A percentile compares a stretch with the other conserved stretches of the same genome.
phyloP scores from a whole-genome alignment of 2,888 invertebrate species.

The Lycophotia porphyrea region DNA sequence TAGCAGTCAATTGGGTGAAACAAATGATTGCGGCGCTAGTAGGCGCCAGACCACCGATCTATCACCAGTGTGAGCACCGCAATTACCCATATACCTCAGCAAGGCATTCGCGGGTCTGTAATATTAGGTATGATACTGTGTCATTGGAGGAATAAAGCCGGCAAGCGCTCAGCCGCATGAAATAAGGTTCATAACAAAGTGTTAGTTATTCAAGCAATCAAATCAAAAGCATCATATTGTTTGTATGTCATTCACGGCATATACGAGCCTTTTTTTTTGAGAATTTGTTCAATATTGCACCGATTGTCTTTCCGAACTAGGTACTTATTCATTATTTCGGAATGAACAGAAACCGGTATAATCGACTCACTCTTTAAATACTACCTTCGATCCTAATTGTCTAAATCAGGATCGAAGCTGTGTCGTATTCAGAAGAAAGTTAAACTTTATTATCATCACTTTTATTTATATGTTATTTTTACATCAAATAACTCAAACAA shows the following conservation, averaged over 20 bases:
- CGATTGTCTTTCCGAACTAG: neutral
- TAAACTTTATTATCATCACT: neutral
- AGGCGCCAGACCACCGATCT: constrained; percentile 48
- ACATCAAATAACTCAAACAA: neutral
- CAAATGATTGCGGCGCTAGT: constrained; percentile 59
- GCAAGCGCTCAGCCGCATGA: constrained; percentile 19
- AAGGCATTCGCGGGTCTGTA: constrained; percentile 56
- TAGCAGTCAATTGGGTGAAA: constrained; percentile 61
- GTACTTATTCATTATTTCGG: neutral
- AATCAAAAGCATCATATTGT: constrained; percentile 43
- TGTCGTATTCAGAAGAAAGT: neutral
- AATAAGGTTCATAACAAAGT: constrained; percentile 46
- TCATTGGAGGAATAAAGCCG: constrained; percentile 50
- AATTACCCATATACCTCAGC: constrained; percentile 63
- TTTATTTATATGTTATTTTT: neutral
- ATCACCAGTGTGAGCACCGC: constrained; percentile 55
- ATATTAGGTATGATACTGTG: constrained; percentile 60
- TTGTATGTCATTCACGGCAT: constrained; percentile 22
- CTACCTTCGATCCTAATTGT: neutral
- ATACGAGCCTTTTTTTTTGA: neutral
- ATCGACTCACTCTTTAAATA: constrained; percentile 1
- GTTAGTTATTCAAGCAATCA: constrained; percentile 52
- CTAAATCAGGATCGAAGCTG: too few species aligned
- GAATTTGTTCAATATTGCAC: neutral
- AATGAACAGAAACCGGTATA: neutral